Evolutionary conservation across 53 echinoderm and acorn worm genomes (phyloP), one percentile per base, ranked within the genome.

Genomic region (Echinometra lucunter): DNA sequence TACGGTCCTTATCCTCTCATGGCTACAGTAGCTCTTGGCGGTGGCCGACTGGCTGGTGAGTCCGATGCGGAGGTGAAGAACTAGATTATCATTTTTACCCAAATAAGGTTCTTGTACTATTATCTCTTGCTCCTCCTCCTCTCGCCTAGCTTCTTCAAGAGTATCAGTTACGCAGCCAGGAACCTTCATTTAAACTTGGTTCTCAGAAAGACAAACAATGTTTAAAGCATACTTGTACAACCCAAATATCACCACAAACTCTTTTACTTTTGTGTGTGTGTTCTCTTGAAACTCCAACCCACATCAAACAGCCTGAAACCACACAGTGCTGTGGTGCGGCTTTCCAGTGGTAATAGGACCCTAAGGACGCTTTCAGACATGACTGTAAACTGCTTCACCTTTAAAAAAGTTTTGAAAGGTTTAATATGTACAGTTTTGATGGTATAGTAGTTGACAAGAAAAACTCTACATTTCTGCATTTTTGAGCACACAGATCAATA

Each of bases 231-330:
- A 69, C 69, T 69, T 69, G 11, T 70, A 34, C 70, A 70, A 70
- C 30, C 30, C 34, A 34, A 70, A 70, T 70, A 28, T 32, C 70
- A 11, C 28, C 3, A 15, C 70, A 34, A 70, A 3, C 30, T 3
- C n/a, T n/a, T n/a, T 25, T 66, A 60, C 23, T 18, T 58, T 60
- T 28, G 2, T 25, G 66, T 17, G 34, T 70, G 30, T n/a, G n/a
- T 70, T 70, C 70, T 10, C 11, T 11, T 32, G 70, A 8, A 34
- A 70, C 34, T 34, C 11, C 7, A 67, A 34, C 34, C 70, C 30
- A 34, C 70, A 70, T 70, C 70, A 70, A 70, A 70, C 70, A 70
- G 70, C 70, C n/a, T 70, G 30, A 70, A 70, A 34, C 34, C 27
- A n/a, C 70, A 9, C 30, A 3, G 13, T 7, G 34, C 13, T 32